These are phyloP conservation scores for Malurus leucopterus DNA, from an alignment of 2,797 vertebrate genomes.

Conservation along the genomic window DNA sequence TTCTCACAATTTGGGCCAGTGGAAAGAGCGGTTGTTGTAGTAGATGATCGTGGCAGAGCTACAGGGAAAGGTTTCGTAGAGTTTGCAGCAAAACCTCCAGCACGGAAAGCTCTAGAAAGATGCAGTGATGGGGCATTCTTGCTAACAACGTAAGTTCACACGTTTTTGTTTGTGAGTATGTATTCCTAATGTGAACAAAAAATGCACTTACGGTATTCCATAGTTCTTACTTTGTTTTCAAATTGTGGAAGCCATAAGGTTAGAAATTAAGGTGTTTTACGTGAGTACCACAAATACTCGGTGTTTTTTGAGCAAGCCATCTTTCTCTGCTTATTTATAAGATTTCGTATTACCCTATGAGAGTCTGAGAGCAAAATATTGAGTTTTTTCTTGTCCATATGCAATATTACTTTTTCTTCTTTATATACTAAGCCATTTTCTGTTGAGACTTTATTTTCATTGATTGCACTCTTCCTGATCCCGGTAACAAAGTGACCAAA, in stretches of 20 bases:
- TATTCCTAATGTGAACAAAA: neutral
- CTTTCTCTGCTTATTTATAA: neutral
- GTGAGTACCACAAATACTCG: neutral
- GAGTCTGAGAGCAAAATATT: neutral
- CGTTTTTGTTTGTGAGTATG: neutral
- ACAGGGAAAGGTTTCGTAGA: conserved; percentile 93
- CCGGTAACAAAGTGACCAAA: neutral
- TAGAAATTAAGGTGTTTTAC: neutral
- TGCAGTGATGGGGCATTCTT: conserved; percentile 92
- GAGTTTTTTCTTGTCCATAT: rapidly evolving
- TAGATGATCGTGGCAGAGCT: conserved; percentile 91
- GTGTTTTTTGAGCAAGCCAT: neutral
- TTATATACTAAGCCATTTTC: neutral
- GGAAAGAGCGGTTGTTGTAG: conserved; percentile 90
- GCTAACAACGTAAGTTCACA: conserved; percentile 87
- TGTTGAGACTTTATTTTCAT: neutral
- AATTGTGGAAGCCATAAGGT: neutral
- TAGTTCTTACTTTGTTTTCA: neutral
- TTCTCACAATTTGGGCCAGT: conserved; percentile 93
- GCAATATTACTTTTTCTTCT: neutral
- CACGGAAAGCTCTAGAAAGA: conserved; percentile 92
- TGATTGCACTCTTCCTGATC: neutral
- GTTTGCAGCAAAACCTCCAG: conserved; percentile 90
- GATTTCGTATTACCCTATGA: neutral
- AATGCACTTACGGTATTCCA: neutral